A percentile compares a stretch with the other conserved stretches of the same genome.
These are phyloP conservation scores for Falcunculus frontatus DNA, from an alignment of 2,113 vertebrate genomes.

Conservation along the genomic window DNA sequence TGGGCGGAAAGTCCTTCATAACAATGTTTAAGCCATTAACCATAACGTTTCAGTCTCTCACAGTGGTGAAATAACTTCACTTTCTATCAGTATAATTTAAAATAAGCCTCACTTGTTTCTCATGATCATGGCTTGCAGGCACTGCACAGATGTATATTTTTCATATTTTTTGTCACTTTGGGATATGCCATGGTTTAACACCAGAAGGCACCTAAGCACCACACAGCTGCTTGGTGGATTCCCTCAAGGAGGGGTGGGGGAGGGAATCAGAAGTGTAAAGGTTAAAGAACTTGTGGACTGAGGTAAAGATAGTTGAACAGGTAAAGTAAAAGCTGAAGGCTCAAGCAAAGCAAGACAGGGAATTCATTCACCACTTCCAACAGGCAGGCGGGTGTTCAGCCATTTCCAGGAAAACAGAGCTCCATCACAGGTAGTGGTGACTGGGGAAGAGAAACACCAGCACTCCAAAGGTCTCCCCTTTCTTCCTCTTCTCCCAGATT, in stretches of 20 bases:
- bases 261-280: neutral
- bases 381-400: neutral
- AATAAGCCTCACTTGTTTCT: neutral
- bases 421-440: accelerated
- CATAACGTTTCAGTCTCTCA: neutral
- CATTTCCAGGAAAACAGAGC: neutral
- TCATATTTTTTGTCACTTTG: neutral
- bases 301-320: neutral
- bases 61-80: neutral
- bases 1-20: neutral
- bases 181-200: neutral
- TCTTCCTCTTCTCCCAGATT: neutral
- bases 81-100: neutral
- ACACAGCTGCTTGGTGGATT: accelerated
- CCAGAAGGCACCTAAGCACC: neutral
- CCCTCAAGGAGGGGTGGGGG: accelerated
- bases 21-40: neutral
- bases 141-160: neutral
- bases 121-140: neutral
- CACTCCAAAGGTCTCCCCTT: accelerated
- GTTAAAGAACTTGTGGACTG: accelerated
- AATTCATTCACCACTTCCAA: neutral
- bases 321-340: neutral
- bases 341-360: neutral
- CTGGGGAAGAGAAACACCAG: neutral